Percentiles rank a stretch among this genome's conserved stretches.
phyloP scores from a whole-genome alignment of 2,113 vertebrate species.

The Thymallus thymallus region DNA sequence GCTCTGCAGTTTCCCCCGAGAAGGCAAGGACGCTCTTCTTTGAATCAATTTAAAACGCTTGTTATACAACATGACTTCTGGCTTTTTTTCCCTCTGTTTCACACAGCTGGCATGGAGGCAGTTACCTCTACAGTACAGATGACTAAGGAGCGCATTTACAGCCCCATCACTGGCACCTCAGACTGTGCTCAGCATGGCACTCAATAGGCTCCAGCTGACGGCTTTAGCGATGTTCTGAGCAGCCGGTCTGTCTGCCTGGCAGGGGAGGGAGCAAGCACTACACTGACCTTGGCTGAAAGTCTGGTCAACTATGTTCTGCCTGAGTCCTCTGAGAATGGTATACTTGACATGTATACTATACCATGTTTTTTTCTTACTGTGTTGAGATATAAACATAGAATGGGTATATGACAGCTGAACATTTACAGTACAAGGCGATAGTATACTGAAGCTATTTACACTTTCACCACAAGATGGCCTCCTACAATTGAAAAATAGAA shows the following conservation, averaged over 20 bases:
- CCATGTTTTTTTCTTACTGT: too few relatives aligned
- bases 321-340: conserved; percentile 66
- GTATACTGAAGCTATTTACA: neutral
- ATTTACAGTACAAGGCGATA: neutral
- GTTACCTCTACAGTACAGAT: conserved; percentile 69
- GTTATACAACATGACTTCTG: neutral
- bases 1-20: conserved; percentile 76
- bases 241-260: conserved; percentile 69
- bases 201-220: conserved; percentile 51
- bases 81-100: neutral
- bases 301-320: conserved; percentile 72
- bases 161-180: neutral
- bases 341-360: neutral
- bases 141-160: conserved; percentile 69
- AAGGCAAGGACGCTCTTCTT: conserved; percentile 62
- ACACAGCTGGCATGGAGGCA: conserved; percentile 68
- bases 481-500: neutral
- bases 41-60: neutral
- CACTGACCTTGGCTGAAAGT: conserved; percentile 70
- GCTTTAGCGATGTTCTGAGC: conserved; percentile 56
- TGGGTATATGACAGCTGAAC: neutral
- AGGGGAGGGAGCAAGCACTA: conserved; percentile 60
- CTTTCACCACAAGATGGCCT: neutral
- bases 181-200: too few relatives aligned
- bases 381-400: too few relatives aligned